These are phyloP conservation scores for Pithys albifrons DNA, from an alignment of 2,113 vertebrate species.

Conservation along the genomic window DNA sequence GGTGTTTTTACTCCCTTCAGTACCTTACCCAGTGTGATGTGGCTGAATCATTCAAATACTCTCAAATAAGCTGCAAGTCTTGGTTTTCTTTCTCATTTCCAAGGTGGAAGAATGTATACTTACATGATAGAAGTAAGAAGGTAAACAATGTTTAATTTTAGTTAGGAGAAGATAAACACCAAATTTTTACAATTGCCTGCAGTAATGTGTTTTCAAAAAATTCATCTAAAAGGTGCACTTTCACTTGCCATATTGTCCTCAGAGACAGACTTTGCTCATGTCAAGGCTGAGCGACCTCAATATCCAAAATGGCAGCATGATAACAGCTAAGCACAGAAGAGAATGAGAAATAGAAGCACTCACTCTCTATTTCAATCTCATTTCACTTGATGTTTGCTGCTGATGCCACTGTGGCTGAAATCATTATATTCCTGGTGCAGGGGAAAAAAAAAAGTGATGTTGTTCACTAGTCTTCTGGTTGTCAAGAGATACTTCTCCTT, in stretches of 20 bases:
- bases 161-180: not conserved
- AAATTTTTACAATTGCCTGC: not conserved
- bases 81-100: not conserved
- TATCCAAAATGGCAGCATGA: slow-evolving; percentile 14
- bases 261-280: slow-evolving; percentile 4
- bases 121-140: not conserved
- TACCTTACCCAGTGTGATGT: not conserved
- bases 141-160: not conserved
- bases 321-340: not conserved
- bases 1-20: not conserved
- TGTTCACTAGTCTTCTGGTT: not conserved
- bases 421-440: not conserved
- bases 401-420: not conserved
- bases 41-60: not conserved
- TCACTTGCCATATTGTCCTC: not conserved
- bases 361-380: not conserved
- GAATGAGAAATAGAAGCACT: slow-evolving; percentile 29
- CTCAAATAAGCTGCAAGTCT: not conserved
- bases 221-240: not conserved
- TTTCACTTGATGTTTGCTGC: slow-evolving; percentile 14
- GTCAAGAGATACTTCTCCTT: not conserved
- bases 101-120: not conserved
- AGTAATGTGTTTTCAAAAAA: not conserved
- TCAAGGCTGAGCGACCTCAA: slow-evolving; percentile 14
- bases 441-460: not conserved